Conservation (phyloP, 2,888 invertebrate genomes). For the Drosophila picticornis region DNA sequence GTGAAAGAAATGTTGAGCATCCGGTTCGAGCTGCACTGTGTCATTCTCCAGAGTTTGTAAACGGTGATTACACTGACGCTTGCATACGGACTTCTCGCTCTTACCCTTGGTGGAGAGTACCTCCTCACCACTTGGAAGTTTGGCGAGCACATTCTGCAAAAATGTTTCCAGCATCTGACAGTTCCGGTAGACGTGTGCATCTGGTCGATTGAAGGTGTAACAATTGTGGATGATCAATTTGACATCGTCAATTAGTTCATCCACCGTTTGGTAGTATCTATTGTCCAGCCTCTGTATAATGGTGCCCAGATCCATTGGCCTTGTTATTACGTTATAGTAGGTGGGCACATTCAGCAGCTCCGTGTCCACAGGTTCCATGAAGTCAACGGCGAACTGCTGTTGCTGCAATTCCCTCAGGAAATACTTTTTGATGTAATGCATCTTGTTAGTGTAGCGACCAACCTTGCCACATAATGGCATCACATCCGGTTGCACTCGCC, state of each 20-base stretch:
- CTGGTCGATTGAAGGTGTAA: conserved; percentile 13
- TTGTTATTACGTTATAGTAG: conserved; percentile 12
- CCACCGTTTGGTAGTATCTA: conserved; percentile 16
- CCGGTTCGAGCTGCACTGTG: background rate
- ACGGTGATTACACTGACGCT: background rate
- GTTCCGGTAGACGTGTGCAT: background rate
- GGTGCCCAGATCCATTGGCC: conserved; percentile 38
- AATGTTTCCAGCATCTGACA: conserved; percentile 14
- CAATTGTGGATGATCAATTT: conserved; percentile 25
- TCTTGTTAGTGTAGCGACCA: conserved; percentile 40
- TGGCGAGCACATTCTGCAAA: background rate
- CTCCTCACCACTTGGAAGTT: conserved; percentile 3
- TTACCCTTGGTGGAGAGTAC: background rate
- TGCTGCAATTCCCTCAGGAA: background rate
- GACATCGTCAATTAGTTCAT: conserved; percentile 15
- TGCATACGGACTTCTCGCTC: background rate
- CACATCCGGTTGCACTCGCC: conserved; percentile 29
- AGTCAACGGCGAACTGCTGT: background rate
- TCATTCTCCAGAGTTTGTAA: background rate
- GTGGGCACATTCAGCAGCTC: conserved; percentile 6
- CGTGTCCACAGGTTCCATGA: conserved; percentile 40
- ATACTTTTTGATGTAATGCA: conserved; percentile 16
- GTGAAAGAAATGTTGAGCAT: background rate
- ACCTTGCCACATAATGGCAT: background rate
- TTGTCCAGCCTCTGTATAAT: conserved; percentile 8